A percentile compares a stretch with the other conserved stretches of the same genome.
phyloP scores from a whole-genome alignment of 2,888 invertebrate genomes.

The Plebejus argus region DNA sequence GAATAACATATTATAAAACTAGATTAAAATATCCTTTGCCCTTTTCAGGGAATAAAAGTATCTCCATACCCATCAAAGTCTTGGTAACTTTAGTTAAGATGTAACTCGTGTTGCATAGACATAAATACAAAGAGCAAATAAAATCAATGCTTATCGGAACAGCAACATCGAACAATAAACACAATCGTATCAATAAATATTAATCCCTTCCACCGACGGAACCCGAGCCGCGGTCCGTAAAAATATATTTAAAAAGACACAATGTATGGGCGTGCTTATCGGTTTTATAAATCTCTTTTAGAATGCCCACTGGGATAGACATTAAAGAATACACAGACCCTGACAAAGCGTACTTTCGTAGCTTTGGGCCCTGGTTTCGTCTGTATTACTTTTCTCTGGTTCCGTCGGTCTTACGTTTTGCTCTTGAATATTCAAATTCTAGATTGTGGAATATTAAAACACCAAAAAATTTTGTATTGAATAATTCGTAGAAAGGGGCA shows the following conservation, averaged over 20 bases:
- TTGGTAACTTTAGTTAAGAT: too few relatives aligned
- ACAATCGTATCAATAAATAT: constrained; percentile 15
- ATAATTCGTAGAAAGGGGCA: too few relatives aligned
- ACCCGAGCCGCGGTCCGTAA: not conserved
- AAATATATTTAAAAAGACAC: constrained; percentile 19
- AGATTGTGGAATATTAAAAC: too few relatives aligned
- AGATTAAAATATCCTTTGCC: too few relatives aligned
- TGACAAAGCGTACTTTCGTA: not conserved
- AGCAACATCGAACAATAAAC: not conserved
- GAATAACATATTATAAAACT: too few relatives aligned
- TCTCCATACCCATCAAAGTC: too few relatives aligned
- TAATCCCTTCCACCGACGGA: not conserved
- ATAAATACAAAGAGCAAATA: not conserved
- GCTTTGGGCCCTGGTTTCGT: not conserved
- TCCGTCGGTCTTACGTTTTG: not conserved
- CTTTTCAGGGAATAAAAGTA: too few relatives aligned
- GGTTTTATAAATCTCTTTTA: constrained; percentile 26
- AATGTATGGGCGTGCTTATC: constrained; percentile 10
- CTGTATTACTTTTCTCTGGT: too few relatives aligned
- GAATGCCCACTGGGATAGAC: constrained; percentile 20
- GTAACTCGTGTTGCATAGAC: too few relatives aligned
- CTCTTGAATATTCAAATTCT: too few relatives aligned
- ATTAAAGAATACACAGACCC: constrained; percentile 10
- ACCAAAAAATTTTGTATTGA: too few relatives aligned
- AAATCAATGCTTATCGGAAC: not conserved